Percentiles rank a stretch among this genome's conserved stretches.
These are phyloP conservation scores for Labrus mixtus DNA, from an alignment of 2,113 vertebrate species.

Conservation along the genomic window DNA sequence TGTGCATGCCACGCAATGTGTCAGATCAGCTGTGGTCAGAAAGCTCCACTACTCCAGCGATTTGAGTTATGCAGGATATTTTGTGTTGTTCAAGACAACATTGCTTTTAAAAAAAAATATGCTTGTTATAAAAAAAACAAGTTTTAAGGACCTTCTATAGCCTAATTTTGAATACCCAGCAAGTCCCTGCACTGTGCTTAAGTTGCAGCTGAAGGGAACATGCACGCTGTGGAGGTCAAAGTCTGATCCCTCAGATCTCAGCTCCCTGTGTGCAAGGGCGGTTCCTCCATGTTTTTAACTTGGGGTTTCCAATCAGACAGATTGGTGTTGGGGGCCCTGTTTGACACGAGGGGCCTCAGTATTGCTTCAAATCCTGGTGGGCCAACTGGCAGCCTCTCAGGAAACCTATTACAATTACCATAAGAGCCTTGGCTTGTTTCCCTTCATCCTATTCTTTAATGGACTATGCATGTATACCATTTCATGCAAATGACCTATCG, in stretches of 20 bases:
- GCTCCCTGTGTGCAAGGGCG: conserved; percentile 18
- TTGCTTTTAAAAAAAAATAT: no score
- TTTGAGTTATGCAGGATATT: no score
- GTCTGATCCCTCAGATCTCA: conserved; percentile 47
- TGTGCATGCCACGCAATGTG: no score
- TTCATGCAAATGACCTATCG: conserved; percentile 61
- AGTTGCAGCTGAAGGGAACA: conserved; percentile 12
- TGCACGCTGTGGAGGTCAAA: conserved; percentile 46
- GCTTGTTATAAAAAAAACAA: no score
- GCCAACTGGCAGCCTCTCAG: conserved; percentile 66
- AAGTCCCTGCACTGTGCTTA: not conserved
- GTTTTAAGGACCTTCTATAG: not conserved
- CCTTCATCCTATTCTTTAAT: conserved; percentile 66
- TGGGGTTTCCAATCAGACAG: conserved; percentile 71
- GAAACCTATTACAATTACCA: conserved; percentile 75
- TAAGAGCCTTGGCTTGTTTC: conserved; percentile 69
- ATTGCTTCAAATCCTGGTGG: conserved; percentile 57
- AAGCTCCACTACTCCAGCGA: no score
- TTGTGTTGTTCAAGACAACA: no score
- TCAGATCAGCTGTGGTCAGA: no score
- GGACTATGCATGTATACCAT: conserved; percentile 49
- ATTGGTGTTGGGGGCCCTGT: conserved; percentile 65
- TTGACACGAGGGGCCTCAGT: conserved; percentile 57
- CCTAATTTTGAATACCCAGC: not conserved
- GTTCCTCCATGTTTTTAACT: conserved; percentile 52